These are phyloP conservation scores for Neostethus bicornis DNA, from an alignment of 2,797 vertebrate genomes.

Conservation along the genomic window DNA sequence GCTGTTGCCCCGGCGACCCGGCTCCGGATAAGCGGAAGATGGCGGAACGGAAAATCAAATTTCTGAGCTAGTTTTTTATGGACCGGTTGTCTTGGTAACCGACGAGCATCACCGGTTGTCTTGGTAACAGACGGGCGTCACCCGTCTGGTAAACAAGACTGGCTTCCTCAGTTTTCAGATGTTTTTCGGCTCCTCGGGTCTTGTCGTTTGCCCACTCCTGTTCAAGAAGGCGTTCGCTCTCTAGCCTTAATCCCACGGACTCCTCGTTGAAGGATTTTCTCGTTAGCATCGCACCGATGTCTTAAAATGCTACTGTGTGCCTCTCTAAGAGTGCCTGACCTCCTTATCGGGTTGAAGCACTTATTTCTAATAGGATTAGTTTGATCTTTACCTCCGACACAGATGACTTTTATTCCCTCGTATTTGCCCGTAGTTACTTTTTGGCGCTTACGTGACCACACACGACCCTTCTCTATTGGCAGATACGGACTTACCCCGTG, in stretches of 20 bases:
- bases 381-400: conserved; percentile 66
- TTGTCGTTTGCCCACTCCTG: too few species aligned
- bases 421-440: conserved; percentile 65
- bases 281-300: conserved; percentile 59
- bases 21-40: too few species aligned
- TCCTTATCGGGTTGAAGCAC: conserved; percentile 73
- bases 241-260: conserved; percentile 27
- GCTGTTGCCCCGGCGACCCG: too few species aligned
- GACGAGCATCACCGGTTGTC: too few species aligned
- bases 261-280: conserved; percentile 40
- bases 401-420: conserved; percentile 49
- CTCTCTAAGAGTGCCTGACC: conserved; percentile 68
- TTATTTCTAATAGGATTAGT: conserved; percentile 62
- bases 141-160: too few species aligned
- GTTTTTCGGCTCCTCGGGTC: too few species aligned
- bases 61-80: too few species aligned
- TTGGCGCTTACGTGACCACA: conserved; percentile 58
- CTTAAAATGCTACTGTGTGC: conserved; percentile 76
- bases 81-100: too few species aligned
- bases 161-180: too few species aligned
- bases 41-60: too few species aligned
- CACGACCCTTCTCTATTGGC: conserved; percentile 58
- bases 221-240: too few species aligned
- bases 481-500: conserved; percentile 62
- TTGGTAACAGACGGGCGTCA: too few species aligned